Percentiles rank a stretch among this genome's conserved stretches.
Evolutionary conservation across 2,113 vertebrate genomes (phyloP).

Genomic region (Peromyscus leucopus): DNA sequence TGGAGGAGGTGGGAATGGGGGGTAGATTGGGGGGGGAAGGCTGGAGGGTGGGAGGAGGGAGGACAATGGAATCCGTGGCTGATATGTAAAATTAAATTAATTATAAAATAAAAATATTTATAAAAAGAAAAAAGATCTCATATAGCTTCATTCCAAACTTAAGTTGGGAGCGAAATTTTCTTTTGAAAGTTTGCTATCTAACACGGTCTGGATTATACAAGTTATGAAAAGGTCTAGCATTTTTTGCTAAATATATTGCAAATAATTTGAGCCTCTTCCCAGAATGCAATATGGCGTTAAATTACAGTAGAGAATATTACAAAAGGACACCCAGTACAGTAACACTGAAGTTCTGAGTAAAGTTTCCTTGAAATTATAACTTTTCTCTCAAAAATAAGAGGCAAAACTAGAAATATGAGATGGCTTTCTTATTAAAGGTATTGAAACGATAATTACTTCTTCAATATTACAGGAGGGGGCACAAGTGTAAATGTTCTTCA

Average conservation of each 20-base stretch:
- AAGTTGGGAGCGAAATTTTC: background rate
- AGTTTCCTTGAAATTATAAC: slow-evolving; percentile 11
- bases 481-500: slow-evolving; percentile 17
- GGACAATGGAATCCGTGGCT: too few relatives aligned
- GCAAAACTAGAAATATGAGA: background rate
- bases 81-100: too few relatives aligned
- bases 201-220: background rate
- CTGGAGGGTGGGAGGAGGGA: too few relatives aligned
- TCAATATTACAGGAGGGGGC: slow-evolving; percentile 1
- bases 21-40: too few relatives aligned
- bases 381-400: slow-evolving; percentile 45
- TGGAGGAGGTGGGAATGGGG: too few relatives aligned
- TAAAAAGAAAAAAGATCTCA: background rate
- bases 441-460: slow-evolving; percentile 2
- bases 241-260: background rate
- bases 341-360: slow-evolving; percentile 15
- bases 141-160: background rate
- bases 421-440: background rate
- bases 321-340: background rate
- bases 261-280: background rate
- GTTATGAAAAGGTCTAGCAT: background rate
- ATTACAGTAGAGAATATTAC: background rate
- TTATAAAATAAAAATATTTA: too few relatives aligned
- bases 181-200: background rate
- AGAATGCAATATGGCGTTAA: background rate